These are phyloP conservation scores for Chrysina gloriosa DNA, from an alignment of 2,888 invertebrate genomes.

Conservation along the genomic window DNA sequence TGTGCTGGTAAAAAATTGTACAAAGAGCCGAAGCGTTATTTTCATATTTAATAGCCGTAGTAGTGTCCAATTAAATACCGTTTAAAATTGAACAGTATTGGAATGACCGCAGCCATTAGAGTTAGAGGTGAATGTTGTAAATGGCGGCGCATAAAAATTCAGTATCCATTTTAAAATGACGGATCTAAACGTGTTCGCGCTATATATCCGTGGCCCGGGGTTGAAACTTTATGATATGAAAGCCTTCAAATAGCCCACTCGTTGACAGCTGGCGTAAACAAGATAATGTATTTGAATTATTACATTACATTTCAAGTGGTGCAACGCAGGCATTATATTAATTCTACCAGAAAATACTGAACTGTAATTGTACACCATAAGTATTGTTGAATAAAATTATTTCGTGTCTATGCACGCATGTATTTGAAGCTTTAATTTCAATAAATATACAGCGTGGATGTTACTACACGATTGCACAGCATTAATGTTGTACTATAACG, in stretches of 20 bases:
- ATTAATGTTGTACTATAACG: no score
- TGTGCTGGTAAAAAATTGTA: background rate
- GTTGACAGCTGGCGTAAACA: slow-evolving; percentile 51
- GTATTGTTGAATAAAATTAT: slow-evolving; percentile 39
- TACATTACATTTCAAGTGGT: slow-evolving; percentile 48
- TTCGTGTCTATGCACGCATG: no score
- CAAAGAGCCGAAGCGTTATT: background rate
- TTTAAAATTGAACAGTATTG: slow-evolving; percentile 36
- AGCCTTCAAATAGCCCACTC: slow-evolving; percentile 46
- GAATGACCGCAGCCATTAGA: background rate
- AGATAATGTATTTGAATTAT: slow-evolving; percentile 50
- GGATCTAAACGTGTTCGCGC: slow-evolving; percentile 40
- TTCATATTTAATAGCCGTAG: slow-evolving; percentile 20
- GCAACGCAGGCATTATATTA: slow-evolving; percentile 48
- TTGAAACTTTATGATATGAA: slow-evolving; percentile 45
- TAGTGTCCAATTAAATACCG: slow-evolving; percentile 9
- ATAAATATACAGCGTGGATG: no score
- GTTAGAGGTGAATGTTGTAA: no score
- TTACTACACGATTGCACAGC: no score
- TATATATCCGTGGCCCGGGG: slow-evolving; percentile 37
- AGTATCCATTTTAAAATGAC: slow-evolving; percentile 36
- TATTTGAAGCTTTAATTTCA: slow-evolving; percentile 1
- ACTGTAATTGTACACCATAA: slow-evolving; percentile 36
- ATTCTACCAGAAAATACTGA: slow-evolving; percentile 40
- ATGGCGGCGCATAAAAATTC: slow-evolving; percentile 36